Base-by-base conservation (phyloP, 2,888 invertebrate genomes). In the Acronicta psi region DNA sequence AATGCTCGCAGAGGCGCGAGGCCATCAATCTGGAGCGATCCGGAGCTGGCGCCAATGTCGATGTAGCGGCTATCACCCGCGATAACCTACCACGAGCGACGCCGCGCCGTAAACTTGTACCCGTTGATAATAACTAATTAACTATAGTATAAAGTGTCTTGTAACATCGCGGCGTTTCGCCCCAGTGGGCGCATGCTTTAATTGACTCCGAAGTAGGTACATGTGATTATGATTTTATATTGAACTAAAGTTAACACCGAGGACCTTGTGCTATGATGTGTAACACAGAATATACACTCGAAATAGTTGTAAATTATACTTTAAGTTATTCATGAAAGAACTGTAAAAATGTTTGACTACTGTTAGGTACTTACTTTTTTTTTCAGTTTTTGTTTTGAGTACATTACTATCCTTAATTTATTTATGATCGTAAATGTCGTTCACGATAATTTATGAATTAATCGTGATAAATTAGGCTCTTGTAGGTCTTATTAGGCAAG, bases 41-140 rank as follows among this genome's bases (percentile, higher is more conserved):
- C 45, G 25, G 60, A 16, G 40, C 29, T 11, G 29, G 29, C 11
- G 29, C 11, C 52, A 16, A n/a, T 41, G 47, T 9, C 61, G 20
- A 37, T 20, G 69, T n/a, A 36, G 29, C 45, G 14, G 20, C 34
- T 25, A 38, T 37, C 34, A 29, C 37, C 34, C 34, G 20, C 55
- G 69, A 69, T 65, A 69, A 43, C 54, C 49, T 29, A 11, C 25
- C 7, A 7, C 10, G 29, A 2, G 61, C 40, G 14, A 14, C 57
- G n/a, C 37, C 11, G 18, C 36, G 20, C 20, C 4, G 1, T 17
- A 0, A 14, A 23, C 10, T 11, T 7, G 20, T 47, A 14, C 34
- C 8, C 18, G 31, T 13, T n/a, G 45, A 14, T 36, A 36, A n/a
- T 11, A 9, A 31, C 10, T 16, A 6, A 16, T 16, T 16, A 50